Percentiles rank a stretch among this genome's conserved stretches.
These are phyloP conservation scores for Drosophila asahinai DNA, from an alignment of 1,140 invertebrate genomes.

Conservation along the genomic window DNA sequence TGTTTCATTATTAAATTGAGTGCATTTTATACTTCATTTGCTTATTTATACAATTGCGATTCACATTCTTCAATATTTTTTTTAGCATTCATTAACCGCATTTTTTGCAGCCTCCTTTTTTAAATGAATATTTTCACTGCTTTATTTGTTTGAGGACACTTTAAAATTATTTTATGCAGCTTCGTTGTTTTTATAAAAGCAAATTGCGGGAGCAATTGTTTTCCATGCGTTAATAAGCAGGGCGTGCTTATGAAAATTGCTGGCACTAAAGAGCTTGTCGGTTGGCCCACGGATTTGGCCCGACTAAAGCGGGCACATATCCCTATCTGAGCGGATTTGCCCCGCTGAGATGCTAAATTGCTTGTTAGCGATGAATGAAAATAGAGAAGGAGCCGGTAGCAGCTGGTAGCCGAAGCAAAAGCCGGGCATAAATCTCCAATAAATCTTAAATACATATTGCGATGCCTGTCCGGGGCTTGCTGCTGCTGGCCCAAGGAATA, in stretches of 20 bases:
- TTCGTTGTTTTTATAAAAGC: not conserved
- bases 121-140: not conserved
- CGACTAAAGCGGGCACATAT: not conserved
- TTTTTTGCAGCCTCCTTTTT: not conserved
- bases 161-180: not conserved
- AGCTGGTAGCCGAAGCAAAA: slow-evolving; percentile 52
- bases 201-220: not conserved
- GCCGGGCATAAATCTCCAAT: slow-evolving; percentile 74
- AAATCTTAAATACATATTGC: slow-evolving; percentile 74
- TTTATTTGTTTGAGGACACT: slow-evolving; percentile 15
- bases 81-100: not conserved
- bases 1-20: not conserved
- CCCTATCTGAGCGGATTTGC: slow-evolving; percentile 18
- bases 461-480: slow-evolving; percentile 45
- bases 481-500: slow-evolving; percentile 48
- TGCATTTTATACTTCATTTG: slow-evolving; percentile 4
- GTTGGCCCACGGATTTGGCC: not conserved
- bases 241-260: slow-evolving; percentile 3
- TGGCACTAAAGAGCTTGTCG: slow-evolving; percentile 25
- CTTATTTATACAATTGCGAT: not conserved
- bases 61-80: not conserved
- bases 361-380: slow-evolving; percentile 61
- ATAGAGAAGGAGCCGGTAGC: slow-evolving; percentile 33
- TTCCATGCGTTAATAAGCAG: not conserved
- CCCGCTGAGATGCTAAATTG: slow-evolving; percentile 28